Evolutionary conservation across 2,888 invertebrate genomes (phyloP).

Genomic region (Aricia artaxerxes): DNA sequence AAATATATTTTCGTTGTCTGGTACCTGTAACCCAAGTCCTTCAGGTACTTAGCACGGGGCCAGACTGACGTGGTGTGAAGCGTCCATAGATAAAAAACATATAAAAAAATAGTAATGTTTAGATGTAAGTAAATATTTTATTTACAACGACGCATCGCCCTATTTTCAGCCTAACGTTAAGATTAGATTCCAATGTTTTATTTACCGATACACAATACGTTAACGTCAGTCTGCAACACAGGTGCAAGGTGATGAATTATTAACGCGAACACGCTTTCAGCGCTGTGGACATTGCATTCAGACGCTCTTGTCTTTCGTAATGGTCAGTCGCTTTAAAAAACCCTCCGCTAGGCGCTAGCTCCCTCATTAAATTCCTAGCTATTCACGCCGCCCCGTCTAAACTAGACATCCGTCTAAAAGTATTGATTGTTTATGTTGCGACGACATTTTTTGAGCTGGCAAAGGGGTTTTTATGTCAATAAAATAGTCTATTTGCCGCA

Average conservation of each 20-base stretch:
- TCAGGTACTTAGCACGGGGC: too few species aligned
- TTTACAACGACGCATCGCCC: too few species aligned
- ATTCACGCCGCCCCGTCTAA: slow-evolving; percentile 56
- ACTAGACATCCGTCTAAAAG: background rate
- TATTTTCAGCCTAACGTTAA: too few species aligned
- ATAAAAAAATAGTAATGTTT: too few species aligned
- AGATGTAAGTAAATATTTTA: too few species aligned
- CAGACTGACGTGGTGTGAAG: too few species aligned
- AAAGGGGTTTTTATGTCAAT: background rate
- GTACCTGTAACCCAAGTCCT: too few species aligned
- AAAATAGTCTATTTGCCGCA: too few species aligned
- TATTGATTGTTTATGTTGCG: background rate
- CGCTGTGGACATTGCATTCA: slow-evolving; percentile 59
- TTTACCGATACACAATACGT: background rate
- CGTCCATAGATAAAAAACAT: too few species aligned
- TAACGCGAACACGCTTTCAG: slow-evolving; percentile 29
- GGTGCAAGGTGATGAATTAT: slow-evolving; percentile 24
- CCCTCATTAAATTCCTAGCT: slow-evolving; percentile 72
- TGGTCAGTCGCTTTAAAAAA: slow-evolving; percentile 65
- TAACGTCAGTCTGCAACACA: background rate
- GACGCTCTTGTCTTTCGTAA: slow-evolving; percentile 62
- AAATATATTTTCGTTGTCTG: too few species aligned
- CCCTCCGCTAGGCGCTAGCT: slow-evolving; percentile 54
- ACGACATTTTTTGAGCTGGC: background rate
- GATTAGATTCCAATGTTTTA: background rate